Base-by-base conservation (phyloP, 2,797 vertebrate genomes). In the Petrocephalus sullivani region DNA sequence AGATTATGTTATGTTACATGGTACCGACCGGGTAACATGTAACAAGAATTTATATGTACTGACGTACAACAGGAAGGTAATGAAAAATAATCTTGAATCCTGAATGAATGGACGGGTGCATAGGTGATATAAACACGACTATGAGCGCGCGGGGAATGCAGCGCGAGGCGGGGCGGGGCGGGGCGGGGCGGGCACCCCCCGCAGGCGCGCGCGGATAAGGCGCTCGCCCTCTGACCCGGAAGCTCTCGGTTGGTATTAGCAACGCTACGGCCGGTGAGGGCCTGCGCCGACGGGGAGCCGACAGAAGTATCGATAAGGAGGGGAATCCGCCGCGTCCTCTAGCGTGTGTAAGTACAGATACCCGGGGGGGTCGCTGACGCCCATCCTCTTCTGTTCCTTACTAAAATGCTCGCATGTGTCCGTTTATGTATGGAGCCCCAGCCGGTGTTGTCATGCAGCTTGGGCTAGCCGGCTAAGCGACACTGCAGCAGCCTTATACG, bases 181-280 rank as follows among this genome's bases (percentile, higher is more conserved):
- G n/a, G n/a, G 28, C 28, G 28, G 28, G 28, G 37, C 37, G 37
- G 37, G 53, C 53, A 12, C 53, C 53, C 53, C 6, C 10, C 10
- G 53, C 6, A 54, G 53, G 4, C 71, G 41, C 16, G 14, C 33
- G 33, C 71, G 28, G 37, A 78, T 46, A 78, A 67, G 37, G 33
- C 33, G 71, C 71, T 10, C 71, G 71, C 71, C 41, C 71, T n/a
- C n/a, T 83, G 89, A 91, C 88, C 95, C 96, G 95, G 95, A 96
- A 95, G 91, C 93, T 94, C 92, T 95, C 93, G 93, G 94, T 95
- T 95, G 94, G 95, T 94, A 94, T 95, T 95, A 95, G 95, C 94
- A 95, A 95, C 95, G 94, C 94, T 94, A 94, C 93, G 94, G 94
- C 90, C 89, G 82, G 87, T 41, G 19, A 23, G 57, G 88, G 89